Evolutionary conservation across 2,888 invertebrate species (phyloP), one percentile per base, ranked within the genome.

Genomic region (Nasonia oneida): DNA sequence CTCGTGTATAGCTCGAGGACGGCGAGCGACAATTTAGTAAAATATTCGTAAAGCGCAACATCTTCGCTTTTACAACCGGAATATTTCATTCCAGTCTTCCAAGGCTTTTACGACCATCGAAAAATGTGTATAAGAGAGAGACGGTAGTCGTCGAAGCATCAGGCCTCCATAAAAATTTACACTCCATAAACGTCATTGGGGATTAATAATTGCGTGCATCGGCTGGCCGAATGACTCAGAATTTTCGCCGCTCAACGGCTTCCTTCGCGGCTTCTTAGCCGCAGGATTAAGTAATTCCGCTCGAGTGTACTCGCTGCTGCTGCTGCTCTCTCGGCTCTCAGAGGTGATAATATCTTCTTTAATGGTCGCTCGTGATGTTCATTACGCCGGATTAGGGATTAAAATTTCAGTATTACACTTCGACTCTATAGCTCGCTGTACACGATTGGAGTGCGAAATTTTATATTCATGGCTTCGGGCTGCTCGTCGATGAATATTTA

Each of bases 331-430:
- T 33, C 47, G 67, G 23, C 18, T 10, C 10, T 29, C 23, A 8
- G 37, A 18, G 70, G 33, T 42, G 79, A 79, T 79, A 70, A 79
- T 79, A 50, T 70, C 79, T 79, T 70, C 79, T 79, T 79, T 79
- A 79, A 79, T 79, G 79, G 67, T 37, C 79, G 33, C 14, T 53
- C 50, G 29, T 29, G 64, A 50, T 37, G 70, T 79, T 70, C 79
- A 70, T 53, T 78, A 67, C 23, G 78, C n/a, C 12, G 57, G 23
- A 77, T 57, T 77, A 61, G 39, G 61, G 61, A 77, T 61, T 77
- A 61, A 39, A 37, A 76, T 57, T 57, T 23, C 33, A 50, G 23
- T 23, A 77, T 61, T 61, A 33, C 23, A 33, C 33, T 78, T 73
- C 47, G 14, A 64, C 71, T 37, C 37, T 37, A 4, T 1, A 29